phyloP scores from a whole-genome alignment of 2,888 invertebrate species.

The Drymonia ruficornis region DNA sequence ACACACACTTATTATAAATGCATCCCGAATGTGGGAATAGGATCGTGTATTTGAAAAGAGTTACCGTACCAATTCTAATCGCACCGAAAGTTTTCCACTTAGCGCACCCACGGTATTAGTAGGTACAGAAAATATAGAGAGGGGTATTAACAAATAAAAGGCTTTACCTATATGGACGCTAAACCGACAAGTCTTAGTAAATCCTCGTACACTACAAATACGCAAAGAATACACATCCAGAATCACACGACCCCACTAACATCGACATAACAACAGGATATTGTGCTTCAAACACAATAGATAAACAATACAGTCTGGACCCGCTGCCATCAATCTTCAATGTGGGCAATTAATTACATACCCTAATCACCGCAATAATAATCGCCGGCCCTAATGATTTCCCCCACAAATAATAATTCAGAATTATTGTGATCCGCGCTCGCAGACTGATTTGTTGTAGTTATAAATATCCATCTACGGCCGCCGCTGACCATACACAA shows the following conservation, averaged over 20 bases:
- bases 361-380: constrained; percentile 30
- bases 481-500: constrained; percentile 46
- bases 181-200: background rate
- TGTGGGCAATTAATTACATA: constrained; percentile 25
- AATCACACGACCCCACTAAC: background rate
- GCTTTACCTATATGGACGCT: background rate
- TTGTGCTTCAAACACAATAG: constrained; percentile 12
- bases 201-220: background rate
- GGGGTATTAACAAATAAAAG: no score
- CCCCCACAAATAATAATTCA: constrained; percentile 34
- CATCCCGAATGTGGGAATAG: no score
- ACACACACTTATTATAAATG: no score
- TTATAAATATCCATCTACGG: constrained; percentile 50
- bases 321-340: constrained; percentile 28
- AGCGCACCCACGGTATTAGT: no score
- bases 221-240: background rate
- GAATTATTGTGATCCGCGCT: constrained; percentile 39
- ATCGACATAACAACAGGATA: constrained; percentile 1
- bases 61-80: no score
- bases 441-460: constrained; percentile 45
- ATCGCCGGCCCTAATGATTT: constrained; percentile 37
- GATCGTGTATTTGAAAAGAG: no score
- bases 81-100: no score
- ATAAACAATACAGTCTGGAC: constrained; percentile 15
- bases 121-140: no score